Evolutionary conservation across 2,113 vertebrate genomes (phyloP).

Genomic region (human): GRCh38 chr13:43633501-43634000

Average conservation of each 20-base stretch:
- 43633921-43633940: too few species aligned
- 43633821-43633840: background rate
- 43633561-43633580: background rate
- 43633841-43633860: background rate
- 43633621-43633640: conserved; percentile 11
- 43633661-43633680: too few species aligned
- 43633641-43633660: background rate
- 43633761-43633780: background rate
- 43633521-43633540: background rate
- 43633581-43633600: background rate
- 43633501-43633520: background rate
- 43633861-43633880: background rate
- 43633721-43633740: too few species aligned
- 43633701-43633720: too few species aligned
- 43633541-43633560: background rate
- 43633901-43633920: background rate
- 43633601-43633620: background rate
- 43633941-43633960: too few species aligned
- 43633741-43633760: too few species aligned
- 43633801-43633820: background rate
- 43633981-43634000: background rate
- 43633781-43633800: background rate
- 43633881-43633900: background rate
- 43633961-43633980: too few species aligned
- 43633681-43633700: too few species aligned